Evolutionary conservation across 2,797 vertebrate genomes (phyloP).

Genomic region (Vultur gryphus): DNA sequence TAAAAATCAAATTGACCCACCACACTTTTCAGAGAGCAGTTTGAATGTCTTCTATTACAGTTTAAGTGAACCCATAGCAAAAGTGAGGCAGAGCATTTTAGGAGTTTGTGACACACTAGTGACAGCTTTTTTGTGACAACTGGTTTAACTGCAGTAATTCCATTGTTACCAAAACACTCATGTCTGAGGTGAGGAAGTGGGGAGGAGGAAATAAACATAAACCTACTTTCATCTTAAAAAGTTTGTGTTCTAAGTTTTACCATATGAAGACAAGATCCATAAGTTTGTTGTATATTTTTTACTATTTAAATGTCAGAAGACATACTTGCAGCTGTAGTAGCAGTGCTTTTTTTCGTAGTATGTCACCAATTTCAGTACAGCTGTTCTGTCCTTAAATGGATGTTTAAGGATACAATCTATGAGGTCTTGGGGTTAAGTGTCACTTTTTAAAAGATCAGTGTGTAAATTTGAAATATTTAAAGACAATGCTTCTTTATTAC

Average conservation of each 20-base stretch:
- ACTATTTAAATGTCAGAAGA: background rate
- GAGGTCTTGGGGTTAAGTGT: background rate
- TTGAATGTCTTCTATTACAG: background rate
- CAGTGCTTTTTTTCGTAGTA: background rate
- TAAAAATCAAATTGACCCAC: background rate
- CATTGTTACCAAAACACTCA: background rate
- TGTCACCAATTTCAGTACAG: background rate
- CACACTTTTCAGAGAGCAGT: background rate
- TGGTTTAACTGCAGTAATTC: background rate
- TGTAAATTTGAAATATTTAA: background rate
- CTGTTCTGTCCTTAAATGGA: background rate
- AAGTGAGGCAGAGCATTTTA: background rate
- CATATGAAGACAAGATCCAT: background rate
- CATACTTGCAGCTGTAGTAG: background rate
- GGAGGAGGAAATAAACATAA: background rate
- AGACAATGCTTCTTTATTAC: background rate
- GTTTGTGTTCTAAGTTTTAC: background rate
- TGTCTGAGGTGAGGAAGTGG: background rate
- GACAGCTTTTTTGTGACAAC: background rate
- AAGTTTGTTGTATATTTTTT: background rate
- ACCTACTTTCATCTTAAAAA: background rate
- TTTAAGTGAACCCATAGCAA: background rate
- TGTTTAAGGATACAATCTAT: background rate
- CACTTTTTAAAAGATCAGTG: background rate
- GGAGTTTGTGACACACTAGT: background rate